These are phyloP conservation scores for Microcebus tavaratra DNA, from an alignment of 2,113 vertebrate genomes.

Conservation along the genomic window DNA sequence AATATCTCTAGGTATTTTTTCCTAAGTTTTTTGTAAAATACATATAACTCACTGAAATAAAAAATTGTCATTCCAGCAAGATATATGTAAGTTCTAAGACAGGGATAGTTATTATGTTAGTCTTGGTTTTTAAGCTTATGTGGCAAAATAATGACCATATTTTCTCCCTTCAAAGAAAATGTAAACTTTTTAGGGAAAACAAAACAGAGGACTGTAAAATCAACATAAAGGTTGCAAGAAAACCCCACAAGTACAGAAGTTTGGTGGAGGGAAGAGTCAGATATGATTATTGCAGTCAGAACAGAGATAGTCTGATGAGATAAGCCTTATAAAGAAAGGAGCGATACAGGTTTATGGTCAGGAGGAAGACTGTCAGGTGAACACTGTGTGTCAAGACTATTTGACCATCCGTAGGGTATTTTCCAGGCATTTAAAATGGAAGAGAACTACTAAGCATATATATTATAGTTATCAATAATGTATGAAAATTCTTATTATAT, in stretches of 20 bases:
- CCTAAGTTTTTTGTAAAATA: not conserved
- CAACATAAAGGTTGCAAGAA: not conserved
- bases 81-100: not conserved
- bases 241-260: not conserved
- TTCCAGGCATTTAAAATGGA: not conserved
- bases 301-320: not conserved
- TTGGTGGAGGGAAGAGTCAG: not conserved
- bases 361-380: not conserved
- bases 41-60: not conserved
- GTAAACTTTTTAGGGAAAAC: not conserved
- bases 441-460: not conserved
- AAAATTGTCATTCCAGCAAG: not conserved
- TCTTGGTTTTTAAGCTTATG: not conserved
- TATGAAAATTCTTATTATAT: not conserved
- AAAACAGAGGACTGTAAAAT: not conserved
- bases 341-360: not conserved
- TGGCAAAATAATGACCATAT: not conserved
- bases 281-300: not conserved
- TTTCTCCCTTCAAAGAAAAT: not conserved
- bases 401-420: not conserved
- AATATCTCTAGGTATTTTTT: not conserved
- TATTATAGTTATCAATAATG: not conserved
- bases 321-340: not conserved
- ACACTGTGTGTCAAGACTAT: not conserved
- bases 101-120: not conserved